Evolutionary conservation across 2,797 vertebrate genomes (phyloP), one percentile per base, ranked within the genome.

Genomic region (Enteromius paludinosus): DNA sequence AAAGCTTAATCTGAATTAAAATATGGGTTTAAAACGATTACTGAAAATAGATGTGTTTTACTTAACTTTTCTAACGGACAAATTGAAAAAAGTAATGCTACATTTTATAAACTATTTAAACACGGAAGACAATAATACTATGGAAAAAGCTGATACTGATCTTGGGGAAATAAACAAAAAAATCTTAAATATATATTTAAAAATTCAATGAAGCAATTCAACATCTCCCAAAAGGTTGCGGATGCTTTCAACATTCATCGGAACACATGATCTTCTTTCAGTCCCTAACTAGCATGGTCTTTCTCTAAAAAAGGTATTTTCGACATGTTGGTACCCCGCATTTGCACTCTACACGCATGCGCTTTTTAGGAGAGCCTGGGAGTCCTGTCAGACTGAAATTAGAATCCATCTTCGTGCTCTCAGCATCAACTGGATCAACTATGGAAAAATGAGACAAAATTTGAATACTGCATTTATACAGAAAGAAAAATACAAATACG

Each of bases 401-500:
- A 82, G 95, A 94, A 90, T 96, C 95, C 95, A 95, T 96, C 84
- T 91, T 93, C 52, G 93, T 95, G 88, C 95, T 96, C 84, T 96
- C 95, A 10, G 93, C 94, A 79, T 96, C 94, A 85, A 96, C 94
- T 0, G 95, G 95, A 86, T 96, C 95, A 89, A 95, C 95, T 96
- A 90, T 62, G 70, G n/a, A 70, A 6, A 56, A 33, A 56, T 56
- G 11, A 23, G 0, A 62, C 74, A 49, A 41, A 41, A 11, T 41
- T 41, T 10, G 9, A 41, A 61, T 15, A 3, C 59, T 7, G 12
- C 2, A 23, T 59, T 25, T 59, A 15, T 25, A 59, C 14, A 6
- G 56, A 59, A 6, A 35, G 35, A 38, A 61, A 14, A 59, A 25
- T 23, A 56, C 8, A 56, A 23, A 10, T 12, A 4, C 4, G 52